These are phyloP conservation scores for Actinia tenebrosa DNA, from an alignment of 64 coral and sea anemone genomes.

Conservation along the genomic window DNA sequence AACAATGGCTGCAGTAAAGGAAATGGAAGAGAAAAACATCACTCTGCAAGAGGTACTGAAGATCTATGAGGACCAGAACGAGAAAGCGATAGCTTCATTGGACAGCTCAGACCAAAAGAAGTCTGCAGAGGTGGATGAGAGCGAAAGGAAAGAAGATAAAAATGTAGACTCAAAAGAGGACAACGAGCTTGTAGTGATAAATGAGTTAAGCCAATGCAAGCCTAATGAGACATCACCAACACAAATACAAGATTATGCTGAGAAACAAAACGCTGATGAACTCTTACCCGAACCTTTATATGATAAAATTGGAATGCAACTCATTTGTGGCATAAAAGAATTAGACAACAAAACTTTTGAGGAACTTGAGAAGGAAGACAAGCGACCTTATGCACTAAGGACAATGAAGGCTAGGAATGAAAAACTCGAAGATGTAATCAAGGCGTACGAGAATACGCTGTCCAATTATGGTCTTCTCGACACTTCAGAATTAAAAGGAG, in stretches of 20 bases:
- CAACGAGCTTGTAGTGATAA: neutral
- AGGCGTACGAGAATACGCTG: neutral
- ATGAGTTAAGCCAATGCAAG: neutral
- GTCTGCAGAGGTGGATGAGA: too few relatives aligned
- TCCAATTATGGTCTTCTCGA: neutral
- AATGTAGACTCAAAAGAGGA: too few relatives aligned
- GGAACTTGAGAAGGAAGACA: conserved; percentile 7
- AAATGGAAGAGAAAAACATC: neutral
- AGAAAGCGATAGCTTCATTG: neutral
- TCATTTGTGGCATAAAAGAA: neutral
- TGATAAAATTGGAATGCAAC: conserved; percentile 6
- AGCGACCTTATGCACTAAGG: conserved; percentile 3
- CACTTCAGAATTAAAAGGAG: neutral
- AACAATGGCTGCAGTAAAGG: neutral
- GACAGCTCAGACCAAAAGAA: neutral
- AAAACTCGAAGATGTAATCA: conserved; percentile 9
- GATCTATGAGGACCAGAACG: neutral
- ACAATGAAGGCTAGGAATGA: neutral
- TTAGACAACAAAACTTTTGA: neutral
- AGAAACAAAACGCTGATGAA: neutral
- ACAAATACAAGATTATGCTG: neutral
- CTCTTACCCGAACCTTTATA: neutral
- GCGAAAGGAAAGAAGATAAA: too few relatives aligned
- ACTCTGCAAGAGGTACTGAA: conserved; percentile 13
- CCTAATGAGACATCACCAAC: neutral